Conservation (phyloP, 2,797 vertebrate species). For the Merluccius polli region DNA sequence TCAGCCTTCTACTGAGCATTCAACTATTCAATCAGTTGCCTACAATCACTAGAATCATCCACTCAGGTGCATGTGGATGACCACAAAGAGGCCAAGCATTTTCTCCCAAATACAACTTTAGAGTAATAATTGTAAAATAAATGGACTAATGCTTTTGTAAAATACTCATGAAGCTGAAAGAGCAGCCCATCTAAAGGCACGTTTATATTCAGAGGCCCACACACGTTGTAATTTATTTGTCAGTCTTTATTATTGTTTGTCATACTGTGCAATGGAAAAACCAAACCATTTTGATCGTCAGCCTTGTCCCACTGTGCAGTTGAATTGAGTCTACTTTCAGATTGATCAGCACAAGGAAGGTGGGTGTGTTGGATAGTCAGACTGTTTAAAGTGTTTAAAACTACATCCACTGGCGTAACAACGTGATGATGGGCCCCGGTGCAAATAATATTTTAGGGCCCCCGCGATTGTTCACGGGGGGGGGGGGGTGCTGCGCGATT, state of each 20-base stretch:
- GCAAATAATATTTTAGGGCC: no score
- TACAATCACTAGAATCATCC: neutral
- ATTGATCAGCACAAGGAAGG: neutral
- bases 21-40: neutral
- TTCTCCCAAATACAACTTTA: neutral
- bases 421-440: no score
- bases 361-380: no score
- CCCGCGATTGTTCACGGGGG: no score
- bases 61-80: neutral
- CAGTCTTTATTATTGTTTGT: no score
- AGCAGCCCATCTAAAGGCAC: no score
- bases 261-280: neutral
- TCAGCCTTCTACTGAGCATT: neutral
- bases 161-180: no score
- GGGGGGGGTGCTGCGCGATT: no score
- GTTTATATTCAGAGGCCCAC: no score
- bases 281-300: neutral
- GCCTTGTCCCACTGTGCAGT: neutral
- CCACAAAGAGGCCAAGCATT: neutral
- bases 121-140: neutral
- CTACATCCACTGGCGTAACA: no score
- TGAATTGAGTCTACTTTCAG: neutral
- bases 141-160: neutral
- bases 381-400: no score
- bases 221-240: no score